Base-by-base conservation (phyloP, 30 jellyfish, hydroid and myxozoan genomes). In the Hydractinia echinata region DNA sequence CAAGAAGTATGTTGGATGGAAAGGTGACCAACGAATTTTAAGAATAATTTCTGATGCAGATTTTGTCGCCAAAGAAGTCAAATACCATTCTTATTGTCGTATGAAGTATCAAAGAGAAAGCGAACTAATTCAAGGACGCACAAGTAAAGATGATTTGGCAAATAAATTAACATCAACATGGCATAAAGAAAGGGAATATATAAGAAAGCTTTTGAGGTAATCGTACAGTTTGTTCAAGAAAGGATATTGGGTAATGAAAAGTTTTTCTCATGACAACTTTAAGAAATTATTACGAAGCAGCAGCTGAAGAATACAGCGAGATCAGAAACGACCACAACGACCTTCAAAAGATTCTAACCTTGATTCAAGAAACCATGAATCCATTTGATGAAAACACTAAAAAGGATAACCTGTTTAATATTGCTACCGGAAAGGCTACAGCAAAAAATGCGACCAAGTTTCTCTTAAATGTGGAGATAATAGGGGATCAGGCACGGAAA, bases 391-490 rank as follows among this genome's bases (percentile, higher is more conserved):
- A n/a, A 10, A 9, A 10, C n/a, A 10, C n/a, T 10, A n/a, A 56
- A 10, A 10, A n/a, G n/a, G n/a, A 56, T 56, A 10, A 56, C n/a
- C n/a, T 56, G n/a, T 56, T 56, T 20, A 67, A 67, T 44, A 10
- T 67, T 10, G 8, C 10, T 20, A 49, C 8, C 50, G 85, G n/a
- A n/a, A 10, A 13, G 13, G 52, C 53, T 15, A 81, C 7, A 13
- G 19, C 82, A 51, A 53, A 53, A 76, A 49, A 76, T 51, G 14
- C 7, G 82, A 56, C n/a, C 68, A 11, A n/a, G n/a, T n/a, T n/a
- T n/a, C n/a, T n/a, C n/a, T n/a, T n/a, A n/a, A n/a, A n/a, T n/a
- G n/a, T n/a, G n/a, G n/a, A n/a, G n/a, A n/a, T n/a, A n/a, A n/a
- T n/a, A n/a, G n/a, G 50, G 50, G 10, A 52, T 7, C 9, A 10